Evolutionary conservation across 2,888 invertebrate species (phyloP).

Genomic region (Caenorhabditis sp.): DNA sequence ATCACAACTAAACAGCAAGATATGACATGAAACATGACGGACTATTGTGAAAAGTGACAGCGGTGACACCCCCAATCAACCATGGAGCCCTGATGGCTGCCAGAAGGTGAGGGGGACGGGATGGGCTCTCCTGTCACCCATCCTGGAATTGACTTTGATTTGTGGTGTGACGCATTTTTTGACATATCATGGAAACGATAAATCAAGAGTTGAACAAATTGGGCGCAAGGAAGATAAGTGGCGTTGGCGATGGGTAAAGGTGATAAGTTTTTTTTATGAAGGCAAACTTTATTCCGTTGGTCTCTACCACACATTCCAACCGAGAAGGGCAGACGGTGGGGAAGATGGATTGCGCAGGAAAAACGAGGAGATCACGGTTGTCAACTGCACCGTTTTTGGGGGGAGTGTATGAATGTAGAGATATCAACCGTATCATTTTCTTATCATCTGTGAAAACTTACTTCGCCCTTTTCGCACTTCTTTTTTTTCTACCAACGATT

Average conservation of each 20-base stretch:
- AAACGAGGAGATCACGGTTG: conserved; percentile 56
- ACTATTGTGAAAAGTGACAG: conserved; percentile 69
- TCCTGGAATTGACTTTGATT: conserved; percentile 57
- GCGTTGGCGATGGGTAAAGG: neutral
- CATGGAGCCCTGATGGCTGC: conserved; percentile 36
- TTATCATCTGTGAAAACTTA: conserved; percentile 65
- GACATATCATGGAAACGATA: conserved; percentile 48
- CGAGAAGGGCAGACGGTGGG: conserved; percentile 17
- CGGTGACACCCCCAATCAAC: conserved; percentile 61
- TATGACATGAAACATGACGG: conserved; percentile 67
- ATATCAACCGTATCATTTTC: conserved; percentile 62
- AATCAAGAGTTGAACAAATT: conserved; percentile 33
- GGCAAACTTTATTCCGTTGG: conserved; percentile 15
- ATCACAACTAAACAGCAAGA: conserved; percentile 46
- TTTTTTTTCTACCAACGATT: conserved; percentile 57
- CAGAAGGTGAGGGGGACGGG: neutral
- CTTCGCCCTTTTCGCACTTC: conserved; percentile 62
- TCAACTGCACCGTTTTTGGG: conserved; percentile 53
- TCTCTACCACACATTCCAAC: conserved; percentile 6
- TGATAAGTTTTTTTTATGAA: conserved; percentile 11
- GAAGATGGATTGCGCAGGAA: conserved; percentile 52
- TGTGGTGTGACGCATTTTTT: conserved; percentile 59
- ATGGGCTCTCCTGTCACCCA: conserved; percentile 21
- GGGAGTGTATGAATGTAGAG: conserved; percentile 59
- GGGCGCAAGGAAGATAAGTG: conserved; percentile 48